These are phyloP conservation scores for Xiphias gladius DNA, from an alignment of 2,113 vertebrate genomes.

Conservation along the genomic window DNA sequence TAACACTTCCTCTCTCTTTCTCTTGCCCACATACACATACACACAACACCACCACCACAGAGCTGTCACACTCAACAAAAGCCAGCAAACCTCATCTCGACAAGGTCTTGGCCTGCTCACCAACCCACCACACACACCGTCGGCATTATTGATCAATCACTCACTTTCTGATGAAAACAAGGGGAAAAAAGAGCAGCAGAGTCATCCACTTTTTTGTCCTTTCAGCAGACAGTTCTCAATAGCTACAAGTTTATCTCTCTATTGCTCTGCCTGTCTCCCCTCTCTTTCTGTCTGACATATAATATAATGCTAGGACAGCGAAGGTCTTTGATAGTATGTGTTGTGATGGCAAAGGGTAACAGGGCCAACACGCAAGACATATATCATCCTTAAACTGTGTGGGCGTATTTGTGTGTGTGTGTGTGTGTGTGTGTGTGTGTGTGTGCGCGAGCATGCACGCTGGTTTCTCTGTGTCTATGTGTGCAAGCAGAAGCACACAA, in stretches of 20 bases:
- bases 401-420: constrained; percentile 8
- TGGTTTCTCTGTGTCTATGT: not conserved
- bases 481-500: not conserved
- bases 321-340: constrained; percentile 62
- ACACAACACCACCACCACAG: not conserved
- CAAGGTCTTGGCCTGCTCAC: constrained; percentile 64
- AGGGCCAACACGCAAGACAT: constrained; percentile 66
- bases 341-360: constrained; percentile 64
- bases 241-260: constrained; percentile 23
- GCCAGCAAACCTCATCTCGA: constrained; percentile 60
- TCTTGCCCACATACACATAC: not conserved
- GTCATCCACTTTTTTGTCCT: constrained; percentile 38
- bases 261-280: not conserved
- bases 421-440: constrained; percentile 7
- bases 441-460: no score
- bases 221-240: constrained; percentile 46
- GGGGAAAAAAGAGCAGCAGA: constrained; percentile 13
- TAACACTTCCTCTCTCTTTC: not conserved
- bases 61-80: constrained; percentile 64
- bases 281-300: constrained; percentile 42
- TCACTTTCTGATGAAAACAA: constrained; percentile 67
- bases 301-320: constrained; percentile 49
- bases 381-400: constrained; percentile 57
- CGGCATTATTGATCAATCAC: constrained; percentile 70
- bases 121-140: constrained; percentile 44